These are phyloP conservation scores for Piliocolobus tephrosceles DNA, from an alignment of 2,113 vertebrate genomes.

Conservation along the genomic window DNA sequence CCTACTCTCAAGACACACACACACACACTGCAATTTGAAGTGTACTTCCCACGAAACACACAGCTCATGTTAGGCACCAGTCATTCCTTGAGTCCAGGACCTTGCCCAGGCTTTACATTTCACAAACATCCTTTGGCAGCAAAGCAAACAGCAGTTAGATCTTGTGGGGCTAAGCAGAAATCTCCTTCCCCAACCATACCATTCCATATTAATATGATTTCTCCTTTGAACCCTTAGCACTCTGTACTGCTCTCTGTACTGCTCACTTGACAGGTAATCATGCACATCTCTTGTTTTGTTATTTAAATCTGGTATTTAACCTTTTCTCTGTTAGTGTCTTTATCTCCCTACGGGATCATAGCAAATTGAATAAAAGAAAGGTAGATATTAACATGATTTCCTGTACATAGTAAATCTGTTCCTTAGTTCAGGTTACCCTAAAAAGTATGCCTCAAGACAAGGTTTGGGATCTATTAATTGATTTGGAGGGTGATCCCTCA, in stretches of 20 bases:
- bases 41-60: neutral
- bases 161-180: neutral
- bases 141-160: neutral
- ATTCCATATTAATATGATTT: neutral
- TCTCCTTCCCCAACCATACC: neutral
- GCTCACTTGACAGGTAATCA: neutral
- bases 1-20: neutral
- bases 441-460: neutral
- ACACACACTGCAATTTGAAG: neutral
- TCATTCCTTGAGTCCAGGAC: neutral
- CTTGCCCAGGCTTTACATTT: neutral
- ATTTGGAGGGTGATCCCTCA: neutral
- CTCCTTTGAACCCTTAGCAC: neutral
- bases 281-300: neutral
- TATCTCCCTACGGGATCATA: neutral
- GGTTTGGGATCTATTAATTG: neutral
- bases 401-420: neutral
- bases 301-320: slow-evolving; percentile 38
- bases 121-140: neutral
- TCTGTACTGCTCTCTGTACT: neutral
- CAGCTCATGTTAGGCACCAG: neutral
- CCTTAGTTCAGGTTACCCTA: neutral
- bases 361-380: neutral
- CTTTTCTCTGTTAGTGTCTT: neutral
- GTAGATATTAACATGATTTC: neutral